Evolutionary conservation across 2,113 vertebrate genomes (phyloP).

Genomic region (Hippolais icterina): DNA sequence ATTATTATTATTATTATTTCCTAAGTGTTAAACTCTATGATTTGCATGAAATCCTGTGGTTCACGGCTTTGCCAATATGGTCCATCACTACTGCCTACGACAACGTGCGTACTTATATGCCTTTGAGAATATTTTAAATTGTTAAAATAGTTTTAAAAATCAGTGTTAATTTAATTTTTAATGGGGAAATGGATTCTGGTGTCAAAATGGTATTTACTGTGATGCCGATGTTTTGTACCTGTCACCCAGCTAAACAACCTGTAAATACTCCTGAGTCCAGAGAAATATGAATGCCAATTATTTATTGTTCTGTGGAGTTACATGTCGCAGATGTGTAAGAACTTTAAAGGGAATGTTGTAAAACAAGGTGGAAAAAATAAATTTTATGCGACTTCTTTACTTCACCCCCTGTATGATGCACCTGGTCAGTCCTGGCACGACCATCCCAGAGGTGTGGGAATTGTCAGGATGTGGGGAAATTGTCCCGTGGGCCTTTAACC

Average conservation of each 20-base stretch:
- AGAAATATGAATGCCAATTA: conserved; percentile 46
- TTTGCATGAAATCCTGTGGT: conserved; percentile 35
- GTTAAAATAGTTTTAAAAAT: background rate
- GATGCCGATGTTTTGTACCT: conserved; percentile 44
- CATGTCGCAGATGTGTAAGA: conserved; percentile 43
- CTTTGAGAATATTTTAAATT: conserved; percentile 53
- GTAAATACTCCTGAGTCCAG: conserved; percentile 52
- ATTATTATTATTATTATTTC: background rate
- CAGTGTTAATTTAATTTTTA: conserved; percentile 53
- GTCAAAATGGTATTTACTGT: conserved; percentile 47
- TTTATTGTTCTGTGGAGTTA: conserved; percentile 62
- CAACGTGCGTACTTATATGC: conserved; percentile 54
- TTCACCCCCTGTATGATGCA: background rate
- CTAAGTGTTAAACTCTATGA: background rate
- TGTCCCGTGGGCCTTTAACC: background rate
- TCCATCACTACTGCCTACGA: conserved; percentile 60
- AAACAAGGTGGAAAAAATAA: conserved; percentile 50
- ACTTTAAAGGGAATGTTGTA: conserved; percentile 54
- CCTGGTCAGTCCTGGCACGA: background rate
- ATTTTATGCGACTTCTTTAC: conserved; percentile 57
- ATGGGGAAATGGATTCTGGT: conserved; percentile 51
- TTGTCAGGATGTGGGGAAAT: rapidly evolving
- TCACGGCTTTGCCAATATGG: conserved; percentile 60
- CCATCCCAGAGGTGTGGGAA: background rate
- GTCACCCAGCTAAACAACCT: conserved; percentile 23